These are phyloP conservation scores for Crax fasciolata DNA, from an alignment of 2,797 vertebrate species.

Conservation along the genomic window DNA sequence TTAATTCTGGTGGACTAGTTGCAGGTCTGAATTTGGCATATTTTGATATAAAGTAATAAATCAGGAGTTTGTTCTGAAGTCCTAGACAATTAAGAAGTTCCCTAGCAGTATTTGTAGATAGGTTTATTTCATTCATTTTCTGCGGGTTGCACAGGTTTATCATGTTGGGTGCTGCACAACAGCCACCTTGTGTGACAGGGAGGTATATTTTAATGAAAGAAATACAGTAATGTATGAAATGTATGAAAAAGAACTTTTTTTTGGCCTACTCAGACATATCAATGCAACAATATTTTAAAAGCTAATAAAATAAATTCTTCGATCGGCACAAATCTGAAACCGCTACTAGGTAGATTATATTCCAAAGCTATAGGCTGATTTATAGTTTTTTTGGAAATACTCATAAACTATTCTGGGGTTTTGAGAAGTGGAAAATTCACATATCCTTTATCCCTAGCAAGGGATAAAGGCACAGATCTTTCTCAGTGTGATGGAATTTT, in stretches of 20 bases:
- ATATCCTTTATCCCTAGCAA: background rate
- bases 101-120: background rate
- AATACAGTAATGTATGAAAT: background rate
- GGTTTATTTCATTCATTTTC: background rate
- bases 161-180: background rate
- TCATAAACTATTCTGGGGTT: background rate
- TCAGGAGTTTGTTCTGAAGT: background rate
- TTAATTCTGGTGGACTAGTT: background rate
- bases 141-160: background rate
- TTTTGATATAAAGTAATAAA: constrained; percentile 1
- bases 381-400: background rate
- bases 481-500: background rate
- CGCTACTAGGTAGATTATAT: background rate
- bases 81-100: background rate
- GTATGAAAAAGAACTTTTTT: background rate
- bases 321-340: background rate
- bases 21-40: background rate
- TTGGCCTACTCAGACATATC: background rate
- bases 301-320: background rate
- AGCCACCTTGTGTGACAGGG: background rate
- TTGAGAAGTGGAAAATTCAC: background rate
- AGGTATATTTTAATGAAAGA: background rate
- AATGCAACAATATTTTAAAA: background rate
- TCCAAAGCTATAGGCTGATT: background rate
- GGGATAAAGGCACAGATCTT: background rate